Evolutionary conservation across 1,140 invertebrate species (phyloP), one percentile per base, ranked within the genome.

Genomic region (Zaprionus ghesquierei): DNA sequence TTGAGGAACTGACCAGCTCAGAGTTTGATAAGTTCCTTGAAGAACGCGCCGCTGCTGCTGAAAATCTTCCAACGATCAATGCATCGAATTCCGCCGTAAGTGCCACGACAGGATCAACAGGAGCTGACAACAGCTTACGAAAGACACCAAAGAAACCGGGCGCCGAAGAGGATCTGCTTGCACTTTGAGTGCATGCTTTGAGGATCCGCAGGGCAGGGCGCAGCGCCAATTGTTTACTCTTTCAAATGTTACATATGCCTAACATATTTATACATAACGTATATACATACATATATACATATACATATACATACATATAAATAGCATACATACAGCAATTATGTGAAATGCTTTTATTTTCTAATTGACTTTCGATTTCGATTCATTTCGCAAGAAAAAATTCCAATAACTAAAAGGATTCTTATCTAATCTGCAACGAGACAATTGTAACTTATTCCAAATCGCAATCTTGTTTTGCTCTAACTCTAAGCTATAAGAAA

Each of bases 21-120:
- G 97, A 98, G 92, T 99, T 99, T 93, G 97, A 98, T 89, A 94
- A 96, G 85, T 99, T 98, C 92, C 93, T 98, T 27, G 96, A 96
- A 1, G 97, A 98, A 90, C 93, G 98, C 79, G 97, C 97, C 22
- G 96, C 96, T 15, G 97, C 96, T 10, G 96, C 96, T 54, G 96
- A 97, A 79, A 93, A 92, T 82, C 92, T 95, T 75, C 94, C 95
- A 81, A 92, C 80, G 46, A 87, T 92, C 68, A 65, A 81, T 35
- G 81, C 84, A 65, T 79, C 90, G 72, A 91, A 91, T 53, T 77
- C 79, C 50, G 72, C 76, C 72, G 68, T 56, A 33, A 77, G 70
- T 77, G 65, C 72, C 66, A 66, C 65, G 63, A 77, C 79, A 70
- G 73, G 49, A 38, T 63, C 65, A 60, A 77, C 79, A 70, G 73